These are phyloP conservation scores for Knipowitschia caucasica DNA, from an alignment of 2,797 vertebrate species.

Conservation along the genomic window DNA sequence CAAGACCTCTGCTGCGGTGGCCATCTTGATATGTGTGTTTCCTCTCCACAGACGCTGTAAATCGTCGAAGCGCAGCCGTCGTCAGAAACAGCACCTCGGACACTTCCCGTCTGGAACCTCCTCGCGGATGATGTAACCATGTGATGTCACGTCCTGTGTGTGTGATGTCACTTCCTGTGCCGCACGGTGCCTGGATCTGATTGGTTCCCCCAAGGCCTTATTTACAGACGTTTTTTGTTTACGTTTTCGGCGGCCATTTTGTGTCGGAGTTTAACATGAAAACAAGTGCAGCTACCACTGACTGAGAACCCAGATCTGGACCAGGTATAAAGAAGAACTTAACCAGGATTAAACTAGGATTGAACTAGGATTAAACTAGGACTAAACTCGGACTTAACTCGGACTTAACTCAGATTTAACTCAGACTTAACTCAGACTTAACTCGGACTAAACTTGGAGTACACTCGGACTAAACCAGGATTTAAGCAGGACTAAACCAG, in stretches of 20 bases:
- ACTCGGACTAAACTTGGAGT: not conserved
- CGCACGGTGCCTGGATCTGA: conserved; percentile 58
- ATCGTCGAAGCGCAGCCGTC: conserved; percentile 91
- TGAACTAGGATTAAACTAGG: not conserved
- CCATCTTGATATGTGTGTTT: conserved; percentile 3
- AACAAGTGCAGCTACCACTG: not conserved
- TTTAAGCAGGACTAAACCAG: not conserved
- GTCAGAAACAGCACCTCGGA: conserved; percentile 96
- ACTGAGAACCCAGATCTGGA: too few relatives aligned
- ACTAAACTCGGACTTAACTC: not conserved
- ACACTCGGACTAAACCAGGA: not conserved
- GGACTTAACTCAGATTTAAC: not conserved
- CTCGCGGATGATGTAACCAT: conserved; percentile 92
- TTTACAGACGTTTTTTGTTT: conserved; percentile 58
- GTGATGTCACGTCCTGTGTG: not conserved
- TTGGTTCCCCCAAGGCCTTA: conserved; percentile 70
- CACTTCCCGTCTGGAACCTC: conserved; percentile 95
- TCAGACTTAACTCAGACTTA: not conserved
- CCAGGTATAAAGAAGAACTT: not conserved
- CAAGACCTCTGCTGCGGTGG: not conserved
- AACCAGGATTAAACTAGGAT: not conserved
- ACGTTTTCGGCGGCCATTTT: not conserved
- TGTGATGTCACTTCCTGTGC: conserved; percentile 1
- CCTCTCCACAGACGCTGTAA: conserved; percentile 86
- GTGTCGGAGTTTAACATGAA: not conserved